Evolutionary conservation across 2,113 vertebrate species (phyloP).

Genomic region (Poeciliopsis occidentalis): DNA sequence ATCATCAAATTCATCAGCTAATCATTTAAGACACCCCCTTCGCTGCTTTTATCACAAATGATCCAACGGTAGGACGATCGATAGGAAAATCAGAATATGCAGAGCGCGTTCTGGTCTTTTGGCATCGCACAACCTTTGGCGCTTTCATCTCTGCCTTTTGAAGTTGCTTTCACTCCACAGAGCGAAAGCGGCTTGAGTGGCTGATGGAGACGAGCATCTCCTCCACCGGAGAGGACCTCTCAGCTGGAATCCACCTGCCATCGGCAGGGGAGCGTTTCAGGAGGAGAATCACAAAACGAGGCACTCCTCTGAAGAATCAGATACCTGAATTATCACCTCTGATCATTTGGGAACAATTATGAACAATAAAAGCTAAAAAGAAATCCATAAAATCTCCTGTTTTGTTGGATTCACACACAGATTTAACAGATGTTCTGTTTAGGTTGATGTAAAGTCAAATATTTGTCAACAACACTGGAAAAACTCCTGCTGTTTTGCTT

Average conservation of each 20-base stretch:
- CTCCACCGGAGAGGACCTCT: constrained; percentile 37
- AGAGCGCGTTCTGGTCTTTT: constrained; percentile 71
- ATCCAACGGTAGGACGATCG: constrained; percentile 69
- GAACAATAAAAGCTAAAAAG: neutral
- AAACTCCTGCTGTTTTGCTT: neutral
- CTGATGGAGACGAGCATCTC: constrained; percentile 58
- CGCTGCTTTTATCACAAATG: constrained; percentile 58
- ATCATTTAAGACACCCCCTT: constrained; percentile 75
- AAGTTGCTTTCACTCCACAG: constrained; percentile 74
- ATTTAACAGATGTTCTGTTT: neutral
- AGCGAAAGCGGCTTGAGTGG: constrained; percentile 41
- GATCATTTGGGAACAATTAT: neutral
- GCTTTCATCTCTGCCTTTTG: constrained; percentile 80
- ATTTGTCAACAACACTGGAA: neutral
- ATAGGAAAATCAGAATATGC: constrained; percentile 75
- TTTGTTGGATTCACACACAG: neutral
- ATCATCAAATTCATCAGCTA: constrained; percentile 75
- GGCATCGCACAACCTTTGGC: constrained; percentile 73
- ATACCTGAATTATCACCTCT: neutral
- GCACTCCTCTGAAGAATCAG: neutral
- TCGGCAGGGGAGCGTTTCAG: neutral
- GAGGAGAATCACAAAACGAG: constrained; percentile 1
- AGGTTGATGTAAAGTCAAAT: too few relatives aligned
- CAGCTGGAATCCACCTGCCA: constrained; percentile 63
- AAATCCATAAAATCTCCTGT: neutral